Conservation (phyloP, 2,797 vertebrate species). For the Salmo trutta region DNA sequence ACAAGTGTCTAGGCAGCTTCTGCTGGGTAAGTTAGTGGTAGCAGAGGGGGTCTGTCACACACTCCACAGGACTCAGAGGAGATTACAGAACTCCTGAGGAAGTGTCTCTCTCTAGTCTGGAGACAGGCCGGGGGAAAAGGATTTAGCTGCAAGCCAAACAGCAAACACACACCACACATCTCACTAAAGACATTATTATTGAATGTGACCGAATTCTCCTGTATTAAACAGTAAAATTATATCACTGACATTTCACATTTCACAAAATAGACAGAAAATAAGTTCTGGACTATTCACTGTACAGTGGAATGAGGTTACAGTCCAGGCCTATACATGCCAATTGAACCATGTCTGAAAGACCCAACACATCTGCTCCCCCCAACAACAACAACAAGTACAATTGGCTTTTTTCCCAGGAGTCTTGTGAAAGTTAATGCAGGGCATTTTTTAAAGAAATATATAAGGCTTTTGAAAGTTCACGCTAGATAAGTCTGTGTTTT, state of each 20-base stretch:
- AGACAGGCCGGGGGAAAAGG: conserved; percentile 38
- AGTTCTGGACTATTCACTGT: conserved; percentile 14
- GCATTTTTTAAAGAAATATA: neutral
- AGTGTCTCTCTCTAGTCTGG: conserved; percentile 48
- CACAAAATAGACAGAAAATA: neutral
- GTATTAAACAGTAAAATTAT: neutral
- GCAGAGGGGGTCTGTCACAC: conserved; percentile 51
- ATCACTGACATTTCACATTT: neutral
- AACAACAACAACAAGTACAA: neutral
- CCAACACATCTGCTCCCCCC: neutral
- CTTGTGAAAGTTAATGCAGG: neutral
- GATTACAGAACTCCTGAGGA: conserved; percentile 66
- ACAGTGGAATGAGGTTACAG: too few species aligned
- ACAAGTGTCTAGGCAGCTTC: conserved; percentile 4
- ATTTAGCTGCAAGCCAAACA: neutral
- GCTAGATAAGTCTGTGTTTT: conserved; percentile 13
- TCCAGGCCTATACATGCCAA: too few species aligned
- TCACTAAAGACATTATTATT: conserved; percentile 19
- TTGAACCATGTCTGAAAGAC: conserved; percentile 24
- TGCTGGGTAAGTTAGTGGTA: conserved; percentile 35
- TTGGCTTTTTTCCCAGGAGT: conserved; percentile 2
- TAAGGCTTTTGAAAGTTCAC: neutral
- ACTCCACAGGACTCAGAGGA: conserved; percentile 50
- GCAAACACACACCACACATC: conserved; percentile 13
- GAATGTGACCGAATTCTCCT: conserved; percentile 20